Conservation (phyloP, 2,888 invertebrate genomes). For the Hydropsyche betteni region DNA sequence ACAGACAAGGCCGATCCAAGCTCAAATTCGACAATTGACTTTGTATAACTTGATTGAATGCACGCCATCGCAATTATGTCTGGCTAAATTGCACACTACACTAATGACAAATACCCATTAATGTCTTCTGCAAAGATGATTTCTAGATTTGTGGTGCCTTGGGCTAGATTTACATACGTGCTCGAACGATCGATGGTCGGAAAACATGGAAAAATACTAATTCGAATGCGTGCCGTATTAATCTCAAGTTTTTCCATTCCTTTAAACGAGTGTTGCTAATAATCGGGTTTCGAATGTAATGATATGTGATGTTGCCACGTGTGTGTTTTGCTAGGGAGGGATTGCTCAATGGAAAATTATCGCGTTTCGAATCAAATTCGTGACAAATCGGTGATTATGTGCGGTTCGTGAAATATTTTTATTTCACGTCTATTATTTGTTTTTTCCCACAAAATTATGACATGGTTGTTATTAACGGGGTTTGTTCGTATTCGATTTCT, state of each 20-base stretch:
- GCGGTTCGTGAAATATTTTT: slow-evolving; percentile 3
- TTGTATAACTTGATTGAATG: slow-evolving; percentile 2
- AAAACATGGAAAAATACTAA: slow-evolving; percentile 1
- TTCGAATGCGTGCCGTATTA: no score
- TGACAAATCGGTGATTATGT: slow-evolving; percentile 23
- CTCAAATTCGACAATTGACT: slow-evolving; percentile 11
- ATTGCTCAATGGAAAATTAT: slow-evolving; percentile 1
- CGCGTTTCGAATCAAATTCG: slow-evolving; percentile 19
- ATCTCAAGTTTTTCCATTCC: background rate
- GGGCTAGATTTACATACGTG: slow-evolving; percentile 13
- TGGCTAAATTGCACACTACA: slow-evolving; percentile 14
- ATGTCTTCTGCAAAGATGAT: slow-evolving; percentile 9
- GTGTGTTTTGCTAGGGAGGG: background rate
- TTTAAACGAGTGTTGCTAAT: background rate
- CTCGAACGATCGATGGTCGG: background rate
- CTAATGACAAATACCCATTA: slow-evolving; percentile 15
- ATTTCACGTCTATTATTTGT: background rate
- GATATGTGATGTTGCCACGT: background rate
- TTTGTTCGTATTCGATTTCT: no score
- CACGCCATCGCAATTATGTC: slow-evolving; percentile 23
- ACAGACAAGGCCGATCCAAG: no score
- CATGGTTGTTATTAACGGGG: no score
- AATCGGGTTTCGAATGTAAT: background rate
- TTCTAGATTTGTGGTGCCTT: background rate
- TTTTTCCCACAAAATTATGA: no score